Conservation (phyloP, 2,113 vertebrate genomes). For the Smithornis capensis region DNA sequence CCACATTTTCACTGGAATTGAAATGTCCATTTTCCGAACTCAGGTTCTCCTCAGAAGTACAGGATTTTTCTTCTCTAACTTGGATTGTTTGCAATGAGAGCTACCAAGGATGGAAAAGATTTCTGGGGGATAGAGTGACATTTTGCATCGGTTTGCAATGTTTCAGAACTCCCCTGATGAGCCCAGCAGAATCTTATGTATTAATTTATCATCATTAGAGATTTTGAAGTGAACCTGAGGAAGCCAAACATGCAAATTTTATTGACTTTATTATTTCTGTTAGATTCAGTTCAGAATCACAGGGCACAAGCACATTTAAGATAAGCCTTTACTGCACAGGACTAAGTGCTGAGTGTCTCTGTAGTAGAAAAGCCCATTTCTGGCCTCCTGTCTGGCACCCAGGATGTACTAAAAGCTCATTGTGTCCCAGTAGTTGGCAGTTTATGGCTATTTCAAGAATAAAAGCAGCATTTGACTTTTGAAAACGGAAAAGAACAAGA, state of each 20-base stretch:
- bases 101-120: not conserved
- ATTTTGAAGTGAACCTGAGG: not conserved
- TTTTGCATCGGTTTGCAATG: not conserved
- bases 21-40: not conserved
- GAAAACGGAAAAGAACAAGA: not conserved
- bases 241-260: not conserved
- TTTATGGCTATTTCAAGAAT: not conserved
- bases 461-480: not conserved
- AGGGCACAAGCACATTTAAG: not conserved
- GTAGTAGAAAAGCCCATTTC: not conserved
- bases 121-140: not conserved
- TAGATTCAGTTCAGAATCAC: not conserved
- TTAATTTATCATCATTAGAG: constrained; percentile 8
- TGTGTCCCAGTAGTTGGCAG: not conserved
- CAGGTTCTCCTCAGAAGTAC: not conserved
- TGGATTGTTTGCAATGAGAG: not conserved
- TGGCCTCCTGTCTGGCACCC: not conserved
- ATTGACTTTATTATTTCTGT: not conserved
- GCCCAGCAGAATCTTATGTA: not conserved
- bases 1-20: not conserved
- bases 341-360: not conserved
- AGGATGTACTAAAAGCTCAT: not conserved
- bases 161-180: not conserved
- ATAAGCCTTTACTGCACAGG: not conserved
- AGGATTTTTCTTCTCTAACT: not conserved